Percentiles rank a stretch among this genome's conserved stretches.
Conservation (phyloP, 2,888 invertebrate genomes). For the Leptinotarsa rubiginosa region DNA sequence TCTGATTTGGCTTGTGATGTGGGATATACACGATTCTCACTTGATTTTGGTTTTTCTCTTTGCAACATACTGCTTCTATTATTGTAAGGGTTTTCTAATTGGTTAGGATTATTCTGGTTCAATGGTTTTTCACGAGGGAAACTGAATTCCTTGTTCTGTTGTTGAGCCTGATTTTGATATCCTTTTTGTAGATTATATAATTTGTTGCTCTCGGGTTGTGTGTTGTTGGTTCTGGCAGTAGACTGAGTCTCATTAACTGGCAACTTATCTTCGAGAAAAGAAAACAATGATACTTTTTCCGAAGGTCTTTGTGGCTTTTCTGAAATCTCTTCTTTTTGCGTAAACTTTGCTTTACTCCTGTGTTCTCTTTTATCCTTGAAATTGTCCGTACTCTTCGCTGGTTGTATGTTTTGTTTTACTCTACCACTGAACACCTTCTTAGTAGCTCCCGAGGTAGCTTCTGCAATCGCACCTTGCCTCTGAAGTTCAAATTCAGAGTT, state of each 20-base stretch:
- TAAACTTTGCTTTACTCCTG: slow-evolving; percentile 40
- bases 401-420: slow-evolving; percentile 62
- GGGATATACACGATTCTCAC: neutral
- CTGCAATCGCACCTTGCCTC: slow-evolving; percentile 89
- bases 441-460: slow-evolving; percentile 75
- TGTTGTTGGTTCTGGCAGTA: slow-evolving; percentile 22
- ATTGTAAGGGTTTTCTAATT: slow-evolving; percentile 33
- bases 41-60: slow-evolving; percentile 26
- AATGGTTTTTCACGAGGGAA: slow-evolving; percentile 22
- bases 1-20: neutral
- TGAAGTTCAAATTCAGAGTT: slow-evolving; percentile 91
- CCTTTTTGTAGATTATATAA: neutral
- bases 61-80: slow-evolving; percentile 1
- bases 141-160: slow-evolving; percentile 27
- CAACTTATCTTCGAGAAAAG: slow-evolving; percentile 85
- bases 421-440: slow-evolving; percentile 70
- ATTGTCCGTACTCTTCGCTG: slow-evolving; percentile 36
- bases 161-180: neutral
- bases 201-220: neutral
- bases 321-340: slow-evolving; percentile 67
- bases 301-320: slow-evolving; percentile 78
- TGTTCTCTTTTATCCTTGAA: slow-evolving; percentile 17
- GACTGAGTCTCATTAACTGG: slow-evolving; percentile 64
- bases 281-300: slow-evolving; percentile 83
- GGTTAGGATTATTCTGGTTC: slow-evolving; percentile 24